Evolutionary conservation across 2,797 vertebrate genomes (phyloP), one percentile per base, ranked within the genome.

Genomic region (Antennarius maculatus): DNA sequence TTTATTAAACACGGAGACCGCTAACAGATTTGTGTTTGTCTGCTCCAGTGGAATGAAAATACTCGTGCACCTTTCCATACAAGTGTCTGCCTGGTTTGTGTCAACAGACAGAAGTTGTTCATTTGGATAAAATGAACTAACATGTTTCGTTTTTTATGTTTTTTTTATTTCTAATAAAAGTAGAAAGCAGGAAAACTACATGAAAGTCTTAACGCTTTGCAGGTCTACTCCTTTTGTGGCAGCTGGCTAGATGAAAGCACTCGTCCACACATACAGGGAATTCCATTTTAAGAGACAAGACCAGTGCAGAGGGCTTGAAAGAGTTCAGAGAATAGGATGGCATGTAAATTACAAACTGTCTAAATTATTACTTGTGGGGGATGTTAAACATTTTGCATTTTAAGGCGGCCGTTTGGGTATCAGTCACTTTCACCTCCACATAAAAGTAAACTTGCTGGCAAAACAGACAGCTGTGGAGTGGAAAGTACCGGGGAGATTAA

Each of bases 401-500:
- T 66, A 67, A 74, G 71, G 64, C 52, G 6, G 69, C 65, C 66
- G 46, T 74, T 73, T 68, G 60, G 70, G 66, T 61, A 83, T 90
- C 84, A 82, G 82, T 91, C 89, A 90, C 84, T 89, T 90, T 91
- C 88, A 90, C 91, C 88, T 91, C 81, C 61, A 54, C 5, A 31
- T 85, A 72, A 91, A 91, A 87, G 88, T 88, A 89, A 92, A 90
- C 82, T 81, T 18, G 72, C 74, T 54, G 80, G 69, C 74, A 54
- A 85, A 90, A 84, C 77, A 79, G 84, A 82, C 86, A 79, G 75
- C 67, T 46, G 65, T 50, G 61, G 76, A 88, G 86, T 80, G 85
- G 82, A 86, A 86, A 88, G 90, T 89, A 87, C 78, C 85, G 79
- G 80, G 48, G 74, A 83, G 91, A 92, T 89, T 87, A 87, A 91